These are phyloP conservation scores for Frankliniella fusca DNA, from an alignment of 2,888 invertebrate species.

Conservation along the genomic window DNA sequence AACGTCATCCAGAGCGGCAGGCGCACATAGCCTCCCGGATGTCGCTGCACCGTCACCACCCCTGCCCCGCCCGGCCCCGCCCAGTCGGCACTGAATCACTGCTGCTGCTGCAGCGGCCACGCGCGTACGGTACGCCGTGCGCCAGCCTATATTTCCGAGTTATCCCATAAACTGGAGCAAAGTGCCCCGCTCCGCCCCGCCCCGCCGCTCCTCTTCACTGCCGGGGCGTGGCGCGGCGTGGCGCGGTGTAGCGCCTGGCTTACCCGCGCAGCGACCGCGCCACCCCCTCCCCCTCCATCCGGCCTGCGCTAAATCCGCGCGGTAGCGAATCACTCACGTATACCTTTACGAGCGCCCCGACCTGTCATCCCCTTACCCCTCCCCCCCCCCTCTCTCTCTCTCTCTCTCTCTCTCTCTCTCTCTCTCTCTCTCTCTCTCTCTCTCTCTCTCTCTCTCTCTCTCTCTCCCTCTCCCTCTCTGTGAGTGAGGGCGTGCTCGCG, in stretches of 20 bases:
- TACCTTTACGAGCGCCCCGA: constrained; percentile 9
- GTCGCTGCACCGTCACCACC: no score
- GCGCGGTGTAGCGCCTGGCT: no score
- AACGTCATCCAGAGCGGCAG: background rate
- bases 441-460: background rate
- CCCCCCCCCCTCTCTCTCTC: background rate
- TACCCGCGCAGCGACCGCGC: no score
- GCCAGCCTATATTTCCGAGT: constrained; percentile 18
- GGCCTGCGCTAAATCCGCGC: background rate
- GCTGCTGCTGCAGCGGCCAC: no score
- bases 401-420: background rate
- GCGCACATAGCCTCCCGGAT: background rate
- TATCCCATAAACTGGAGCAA: constrained; percentile 24
- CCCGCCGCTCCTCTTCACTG: background rate
- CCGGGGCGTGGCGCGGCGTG: no score
- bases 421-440: background rate
- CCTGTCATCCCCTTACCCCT: background rate
- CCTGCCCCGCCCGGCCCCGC: no score
- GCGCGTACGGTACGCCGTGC: background rate
- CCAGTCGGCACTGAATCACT: no score
- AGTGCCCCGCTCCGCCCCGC: constrained; percentile 1
- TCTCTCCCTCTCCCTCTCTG: background rate
- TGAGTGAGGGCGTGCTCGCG: background rate
- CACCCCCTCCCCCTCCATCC: background rate
- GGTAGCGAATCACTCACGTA: constrained; percentile 18